phyloP scores from a whole-genome alignment of 1,140 invertebrate species.

The Campodea augens region DNA sequence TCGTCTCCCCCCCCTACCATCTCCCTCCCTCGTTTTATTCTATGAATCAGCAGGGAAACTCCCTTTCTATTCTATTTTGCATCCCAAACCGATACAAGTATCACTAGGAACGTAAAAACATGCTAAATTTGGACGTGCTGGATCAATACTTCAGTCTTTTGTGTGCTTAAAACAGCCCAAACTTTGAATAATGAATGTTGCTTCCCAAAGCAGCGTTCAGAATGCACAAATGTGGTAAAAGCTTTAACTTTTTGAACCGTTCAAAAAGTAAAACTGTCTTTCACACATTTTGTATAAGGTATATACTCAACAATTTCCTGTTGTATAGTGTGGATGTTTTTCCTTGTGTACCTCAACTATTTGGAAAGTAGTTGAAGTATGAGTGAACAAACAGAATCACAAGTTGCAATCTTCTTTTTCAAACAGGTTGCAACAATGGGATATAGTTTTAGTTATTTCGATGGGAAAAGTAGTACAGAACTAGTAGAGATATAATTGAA shows the following conservation, averaged over 20 bases:
- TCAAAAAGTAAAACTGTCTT: too few relatives aligned
- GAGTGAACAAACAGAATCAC: too few relatives aligned
- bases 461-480: too few relatives aligned
- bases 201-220: background rate
- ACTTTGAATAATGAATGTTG: background rate
- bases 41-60: background rate
- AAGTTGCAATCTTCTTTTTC: too few relatives aligned
- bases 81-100: background rate
- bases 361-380: too few relatives aligned
- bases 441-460: too few relatives aligned
- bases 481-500: too few relatives aligned
- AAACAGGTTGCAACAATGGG: too few relatives aligned
- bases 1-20: background rate
- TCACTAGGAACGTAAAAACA: background rate
- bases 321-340: too few relatives aligned
- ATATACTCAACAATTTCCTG: too few relatives aligned
- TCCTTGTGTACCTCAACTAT: too few relatives aligned
- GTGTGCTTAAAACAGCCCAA: background rate
- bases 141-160: background rate
- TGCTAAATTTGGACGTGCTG: background rate
- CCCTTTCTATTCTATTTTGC: constrained; percentile 1
- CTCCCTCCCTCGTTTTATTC: background rate
- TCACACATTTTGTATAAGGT: too few relatives aligned
- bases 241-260: background rate
- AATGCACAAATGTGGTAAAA: constrained; percentile 1